These are phyloP conservation scores for Emesis furor DNA, from an alignment of 2,888 invertebrate genomes.

Conservation along the genomic window DNA sequence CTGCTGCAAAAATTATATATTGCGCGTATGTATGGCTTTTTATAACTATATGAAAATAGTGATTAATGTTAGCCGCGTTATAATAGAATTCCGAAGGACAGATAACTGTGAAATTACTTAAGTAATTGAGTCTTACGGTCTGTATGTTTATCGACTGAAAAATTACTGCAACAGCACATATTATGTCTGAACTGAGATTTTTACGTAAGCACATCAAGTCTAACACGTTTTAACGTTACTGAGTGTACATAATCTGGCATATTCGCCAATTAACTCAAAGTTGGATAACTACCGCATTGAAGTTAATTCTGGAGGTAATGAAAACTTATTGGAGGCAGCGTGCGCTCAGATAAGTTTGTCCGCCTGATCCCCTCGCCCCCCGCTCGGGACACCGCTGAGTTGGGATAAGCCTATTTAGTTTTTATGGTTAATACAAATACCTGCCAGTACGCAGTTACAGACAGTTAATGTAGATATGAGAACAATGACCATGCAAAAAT, in stretches of 20 bases:
- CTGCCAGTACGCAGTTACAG: background rate
- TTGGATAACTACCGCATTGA: constrained; percentile 30
- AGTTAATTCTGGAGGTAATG: constrained; percentile 47
- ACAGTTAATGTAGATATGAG: background rate
- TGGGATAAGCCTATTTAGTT: constrained; percentile 18
- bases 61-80: too few species aligned
- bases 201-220: background rate
- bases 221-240: background rate
- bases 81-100: too few species aligned
- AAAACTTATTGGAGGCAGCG: constrained; percentile 42
- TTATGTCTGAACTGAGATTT: too few species aligned
- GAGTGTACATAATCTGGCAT: constrained; percentile 10
- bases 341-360: constrained; percentile 35
- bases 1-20: too few species aligned
- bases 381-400: background rate
- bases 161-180: too few species aligned
- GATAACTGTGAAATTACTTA: too few species aligned
- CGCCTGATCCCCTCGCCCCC: background rate
- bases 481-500: too few species aligned
- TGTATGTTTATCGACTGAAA: too few species aligned
- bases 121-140: too few species aligned
- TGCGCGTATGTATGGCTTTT: too few species aligned
- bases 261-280: constrained; percentile 22
- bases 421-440: background rate
- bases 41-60: too few species aligned